phyloP scores from a whole-genome alignment of 2,888 invertebrate genomes.

The Terebella lapidaria region DNA sequence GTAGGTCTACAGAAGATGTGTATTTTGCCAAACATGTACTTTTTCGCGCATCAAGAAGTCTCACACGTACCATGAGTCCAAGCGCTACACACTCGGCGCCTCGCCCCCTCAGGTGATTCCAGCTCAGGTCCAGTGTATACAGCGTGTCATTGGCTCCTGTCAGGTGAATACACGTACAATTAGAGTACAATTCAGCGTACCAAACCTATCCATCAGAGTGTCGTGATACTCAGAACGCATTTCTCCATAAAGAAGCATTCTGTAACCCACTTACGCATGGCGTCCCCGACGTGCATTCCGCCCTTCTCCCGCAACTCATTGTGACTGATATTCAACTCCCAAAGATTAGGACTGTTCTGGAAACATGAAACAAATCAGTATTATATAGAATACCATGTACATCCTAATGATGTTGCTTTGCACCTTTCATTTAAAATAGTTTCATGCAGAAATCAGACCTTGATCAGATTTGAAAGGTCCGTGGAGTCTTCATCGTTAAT shows the following conservation, averaged over 20 bases:
- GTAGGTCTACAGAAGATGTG: too few relatives aligned
- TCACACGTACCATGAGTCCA: conserved; percentile 33
- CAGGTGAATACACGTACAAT: neutral
- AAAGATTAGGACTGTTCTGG: conserved; percentile 3
- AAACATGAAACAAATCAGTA: too few relatives aligned
- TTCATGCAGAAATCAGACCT: too few relatives aligned
- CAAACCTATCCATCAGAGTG: neutral
- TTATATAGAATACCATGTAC: too few relatives aligned
- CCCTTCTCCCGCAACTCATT: conserved; percentile 37
- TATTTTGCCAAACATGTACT: too few relatives aligned
- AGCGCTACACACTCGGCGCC: conserved; percentile 40
- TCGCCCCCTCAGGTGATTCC: conserved; percentile 35
- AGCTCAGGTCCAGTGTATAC: conserved; percentile 24
- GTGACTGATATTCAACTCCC: conserved; percentile 14
- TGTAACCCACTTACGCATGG: conserved; percentile 29
- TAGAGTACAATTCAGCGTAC: neutral
- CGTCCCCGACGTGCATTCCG: conserved; percentile 28
- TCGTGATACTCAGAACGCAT: too few relatives aligned
- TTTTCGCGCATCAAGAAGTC: too few relatives aligned
- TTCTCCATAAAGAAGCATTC: too few relatives aligned
- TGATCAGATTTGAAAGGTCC: too few relatives aligned
- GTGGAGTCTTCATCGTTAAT: too few relatives aligned
- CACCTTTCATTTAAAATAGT: too few relatives aligned
- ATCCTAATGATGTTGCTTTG: too few relatives aligned
- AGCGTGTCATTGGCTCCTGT: conserved; percentile 21